These are phyloP conservation scores for Recurvirostra avosetta DNA, from an alignment of 2,113 vertebrate species.

Conservation along the genomic window DNA sequence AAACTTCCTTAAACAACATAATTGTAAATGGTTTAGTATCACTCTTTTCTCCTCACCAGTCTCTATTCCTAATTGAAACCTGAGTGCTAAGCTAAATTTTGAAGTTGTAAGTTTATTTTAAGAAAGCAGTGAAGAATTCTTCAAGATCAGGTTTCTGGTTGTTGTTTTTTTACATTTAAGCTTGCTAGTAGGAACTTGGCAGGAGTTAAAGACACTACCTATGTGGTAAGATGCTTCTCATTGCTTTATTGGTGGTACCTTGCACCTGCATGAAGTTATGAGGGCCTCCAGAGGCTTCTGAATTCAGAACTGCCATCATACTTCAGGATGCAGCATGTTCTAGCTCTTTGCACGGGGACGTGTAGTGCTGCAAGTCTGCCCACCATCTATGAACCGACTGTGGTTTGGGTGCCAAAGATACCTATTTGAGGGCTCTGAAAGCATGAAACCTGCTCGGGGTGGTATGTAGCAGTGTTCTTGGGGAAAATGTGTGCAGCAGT, in stretches of 20 bases:
- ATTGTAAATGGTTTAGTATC: not conserved
- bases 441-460: not conserved
- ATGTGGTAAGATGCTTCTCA: not conserved
- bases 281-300: not conserved
- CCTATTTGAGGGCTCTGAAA: not conserved
- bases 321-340: not conserved
- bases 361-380: not conserved
- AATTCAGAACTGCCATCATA: not conserved
- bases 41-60: not conserved
- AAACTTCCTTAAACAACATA: not conserved
- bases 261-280: not conserved
- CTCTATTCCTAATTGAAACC: not conserved
- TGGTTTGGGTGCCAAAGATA: not conserved
- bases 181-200: not conserved
- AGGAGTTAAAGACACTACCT: not conserved
- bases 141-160: not conserved
- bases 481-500: not conserved
- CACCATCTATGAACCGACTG: too few species aligned
- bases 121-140: not conserved
- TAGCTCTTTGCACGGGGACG: not conserved
- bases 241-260: not conserved
- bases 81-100: not conserved
- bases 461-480: rapidly evolving
- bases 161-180: not conserved
- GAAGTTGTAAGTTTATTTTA: not conserved